Conservation (phyloP, 2,888 invertebrate species). For the Germaria angustata region DNA sequence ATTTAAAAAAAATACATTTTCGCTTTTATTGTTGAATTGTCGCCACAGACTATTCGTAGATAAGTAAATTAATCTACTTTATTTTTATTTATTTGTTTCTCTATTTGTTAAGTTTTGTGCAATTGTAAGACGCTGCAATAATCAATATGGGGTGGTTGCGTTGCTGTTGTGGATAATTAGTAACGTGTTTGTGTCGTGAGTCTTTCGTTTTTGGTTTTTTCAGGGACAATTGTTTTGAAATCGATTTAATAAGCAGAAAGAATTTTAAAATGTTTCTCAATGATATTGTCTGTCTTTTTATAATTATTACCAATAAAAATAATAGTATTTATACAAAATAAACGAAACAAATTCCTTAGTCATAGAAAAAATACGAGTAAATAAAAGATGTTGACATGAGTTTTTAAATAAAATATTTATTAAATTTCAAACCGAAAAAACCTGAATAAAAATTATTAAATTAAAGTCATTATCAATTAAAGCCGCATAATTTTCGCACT, state of each 20-base stretch:
- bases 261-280: slow-evolving; percentile 42
- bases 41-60: slow-evolving; percentile 15
- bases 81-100: background rate
- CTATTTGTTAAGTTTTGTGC: slow-evolving; percentile 9
- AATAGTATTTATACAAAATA: background rate
- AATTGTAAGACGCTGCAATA: slow-evolving; percentile 27
- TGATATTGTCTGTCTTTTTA: background rate
- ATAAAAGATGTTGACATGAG: too few relatives aligned
- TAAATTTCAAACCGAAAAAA: too few relatives aligned
- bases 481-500: too few relatives aligned
- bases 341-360: background rate
- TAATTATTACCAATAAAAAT: background rate
- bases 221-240: slow-evolving; percentile 32
- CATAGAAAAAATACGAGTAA: too few relatives aligned
- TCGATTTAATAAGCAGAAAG: slow-evolving; percentile 21
- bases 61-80: background rate
- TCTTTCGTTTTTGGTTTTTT: slow-evolving; percentile 51
- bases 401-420: too few relatives aligned
- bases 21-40: slow-evolving; percentile 17
- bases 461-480: too few relatives aligned
- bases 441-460: too few relatives aligned
- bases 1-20: slow-evolving; percentile 3
- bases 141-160: slow-evolving; percentile 25
- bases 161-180: slow-evolving; percentile 33
- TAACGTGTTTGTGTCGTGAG: slow-evolving; percentile 47